phyloP scores from a whole-genome alignment of 2,113 vertebrate genomes.

The Solea senegalensis region DNA sequence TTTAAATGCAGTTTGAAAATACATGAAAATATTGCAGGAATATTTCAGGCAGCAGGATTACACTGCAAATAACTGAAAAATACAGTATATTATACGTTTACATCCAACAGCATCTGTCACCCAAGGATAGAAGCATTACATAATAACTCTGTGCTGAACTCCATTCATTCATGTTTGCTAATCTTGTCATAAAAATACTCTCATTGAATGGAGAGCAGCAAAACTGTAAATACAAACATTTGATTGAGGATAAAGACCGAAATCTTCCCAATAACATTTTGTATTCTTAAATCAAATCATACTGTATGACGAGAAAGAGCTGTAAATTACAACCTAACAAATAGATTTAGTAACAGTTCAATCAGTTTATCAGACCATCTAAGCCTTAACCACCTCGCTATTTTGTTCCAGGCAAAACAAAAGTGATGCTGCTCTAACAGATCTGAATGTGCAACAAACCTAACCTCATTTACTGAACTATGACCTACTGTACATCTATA shows the following conservation, averaged over 20 bases:
- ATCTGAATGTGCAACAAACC: conserved; percentile 26
- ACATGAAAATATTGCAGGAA: neutral
- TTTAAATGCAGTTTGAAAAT: conserved; percentile 2
- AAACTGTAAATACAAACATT: conserved; percentile 19
- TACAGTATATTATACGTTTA: neutral
- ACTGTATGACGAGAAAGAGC: neutral
- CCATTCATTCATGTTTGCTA: neutral
- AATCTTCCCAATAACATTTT: conserved; percentile 21
- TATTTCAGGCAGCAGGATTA: conserved; percentile 16
- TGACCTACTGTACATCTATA: neutral
- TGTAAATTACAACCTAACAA: conserved; percentile 6
- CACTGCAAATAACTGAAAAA: neutral
- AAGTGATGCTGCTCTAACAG: neutral
- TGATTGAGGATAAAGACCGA: conserved; percentile 8
- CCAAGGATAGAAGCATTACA: neutral
- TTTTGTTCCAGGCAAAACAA: conserved; percentile 6
- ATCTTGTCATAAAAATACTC: neutral
- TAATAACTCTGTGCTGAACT: conserved; percentile 21
- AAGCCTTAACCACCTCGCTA: neutral
- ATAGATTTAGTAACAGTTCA: conserved; percentile 8
- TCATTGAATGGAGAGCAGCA: neutral
- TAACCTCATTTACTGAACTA: conserved; percentile 3
- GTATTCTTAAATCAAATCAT: conserved; percentile 32
- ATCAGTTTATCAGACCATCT: conserved; percentile 10
- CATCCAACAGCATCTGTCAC: neutral